Conservation (phyloP, 2,113 vertebrate species). For the Tiliqua scincoides region DNA sequence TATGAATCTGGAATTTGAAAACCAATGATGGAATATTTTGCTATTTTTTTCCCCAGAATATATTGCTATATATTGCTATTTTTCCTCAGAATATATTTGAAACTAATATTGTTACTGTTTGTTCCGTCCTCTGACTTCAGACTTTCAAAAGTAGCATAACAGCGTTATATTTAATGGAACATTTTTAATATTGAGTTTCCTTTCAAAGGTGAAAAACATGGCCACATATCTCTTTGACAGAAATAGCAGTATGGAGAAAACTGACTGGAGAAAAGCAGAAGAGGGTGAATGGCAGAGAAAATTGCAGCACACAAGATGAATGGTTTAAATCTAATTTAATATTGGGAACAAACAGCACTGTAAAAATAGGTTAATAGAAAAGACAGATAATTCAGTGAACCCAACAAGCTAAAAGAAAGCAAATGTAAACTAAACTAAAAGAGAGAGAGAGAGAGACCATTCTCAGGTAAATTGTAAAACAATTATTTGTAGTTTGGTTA, state of each 20-base stretch:
- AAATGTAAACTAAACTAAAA: slow-evolving; percentile 23
- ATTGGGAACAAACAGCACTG: slow-evolving; percentile 20
- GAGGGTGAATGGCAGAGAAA: slow-evolving; percentile 25
- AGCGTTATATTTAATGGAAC: slow-evolving; percentile 14
- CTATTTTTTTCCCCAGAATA: not conserved
- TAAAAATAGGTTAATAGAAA: slow-evolving; percentile 47
- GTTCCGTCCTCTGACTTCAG: slow-evolving; percentile 4
- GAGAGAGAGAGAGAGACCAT: not conserved
- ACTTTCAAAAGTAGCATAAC: slow-evolving; percentile 1
- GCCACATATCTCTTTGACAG: slow-evolving; percentile 11
- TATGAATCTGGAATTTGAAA: slow-evolving; percentile 9
- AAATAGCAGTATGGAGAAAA: not conserved
- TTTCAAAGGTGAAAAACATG: slow-evolving; percentile 30
- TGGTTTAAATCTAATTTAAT: slow-evolving; percentile 56
- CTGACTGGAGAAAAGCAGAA: slow-evolving; percentile 7
- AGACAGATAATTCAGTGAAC: slow-evolving; percentile 27
- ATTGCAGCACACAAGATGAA: slow-evolving; percentile 13
- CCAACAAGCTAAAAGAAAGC: slow-evolving; percentile 13
- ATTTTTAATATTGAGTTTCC: slow-evolving; percentile 25
- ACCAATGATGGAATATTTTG: not conserved
- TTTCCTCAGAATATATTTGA: not conserved
- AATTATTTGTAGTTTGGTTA: not conserved
- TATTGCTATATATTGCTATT: not conserved
- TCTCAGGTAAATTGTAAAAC: slow-evolving; percentile 28
- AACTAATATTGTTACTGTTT: not conserved